Base-by-base conservation (phyloP, 2,113 vertebrate species). In the Pseudopipra pipra region DNA sequence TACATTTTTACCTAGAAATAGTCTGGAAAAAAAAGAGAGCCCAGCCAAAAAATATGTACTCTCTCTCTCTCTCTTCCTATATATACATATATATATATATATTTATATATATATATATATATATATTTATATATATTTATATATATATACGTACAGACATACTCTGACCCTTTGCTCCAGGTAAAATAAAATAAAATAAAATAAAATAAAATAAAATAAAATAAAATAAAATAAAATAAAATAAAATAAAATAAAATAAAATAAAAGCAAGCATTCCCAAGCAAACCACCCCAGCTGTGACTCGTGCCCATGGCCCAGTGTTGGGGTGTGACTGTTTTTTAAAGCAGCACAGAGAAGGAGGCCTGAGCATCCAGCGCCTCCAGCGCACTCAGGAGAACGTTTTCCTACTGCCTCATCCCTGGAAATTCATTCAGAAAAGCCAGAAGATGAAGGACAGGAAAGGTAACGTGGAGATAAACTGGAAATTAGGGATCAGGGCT, bases 371-470 rank as follows among this genome's bases (percentile, higher is more conserved):
- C 33, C 85, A 56, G 31, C 31, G 17, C 18, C 80, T 56, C 44
- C 79, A 85, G 23, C 2, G 23, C 71, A n/a, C 5, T 4, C 55
- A 47, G 51, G 17, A 37, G 61, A 82, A 85, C 25, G 2, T 85
- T 54, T 72, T 73, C 83, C 62, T 68, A 1, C 31, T 22, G 2
- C 14, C 4, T 47, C 0, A 0, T 22, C 41, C 37, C 41, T 0
- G 5, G 65, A 77, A 92, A 81, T 0, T 3, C 18, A 58, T 65
- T 33, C 3, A 3, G 39, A 52, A 65, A 68, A 41, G 2, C 3
- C 41, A 23, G n/a, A 44, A 74, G n/a, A 55, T 8, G 59, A 70
- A 70, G 27, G 39, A 37, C 13, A 54, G 49, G 28, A 54, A 83
- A 84, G 89, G 46, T 6, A 49, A 59, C 0, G 0, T 13, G 23